These are phyloP conservation scores for Otolemur garnettii DNA, from an alignment of 2,113 vertebrate species.

Conservation along the genomic window DNA sequence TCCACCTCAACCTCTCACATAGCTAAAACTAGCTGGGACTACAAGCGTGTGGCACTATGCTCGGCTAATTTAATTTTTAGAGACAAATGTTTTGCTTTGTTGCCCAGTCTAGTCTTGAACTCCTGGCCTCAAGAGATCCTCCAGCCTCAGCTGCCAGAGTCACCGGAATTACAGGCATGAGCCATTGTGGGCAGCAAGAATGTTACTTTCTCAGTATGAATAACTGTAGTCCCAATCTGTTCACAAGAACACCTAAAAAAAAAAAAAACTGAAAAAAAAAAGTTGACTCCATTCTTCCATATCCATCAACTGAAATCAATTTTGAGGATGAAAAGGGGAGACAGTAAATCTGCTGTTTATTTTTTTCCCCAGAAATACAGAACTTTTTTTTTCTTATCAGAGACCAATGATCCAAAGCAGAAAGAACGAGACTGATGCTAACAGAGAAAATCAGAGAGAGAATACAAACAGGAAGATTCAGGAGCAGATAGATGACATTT, in stretches of 20 bases:
- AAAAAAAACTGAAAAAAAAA: not conserved
- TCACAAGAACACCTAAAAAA: not conserved
- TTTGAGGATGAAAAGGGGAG: not conserved
- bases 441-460: not conserved
- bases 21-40: too few relatives aligned
- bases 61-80: too few relatives aligned
- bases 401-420: not conserved
- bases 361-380: not conserved
- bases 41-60: too few relatives aligned
- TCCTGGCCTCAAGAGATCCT: too few relatives aligned
- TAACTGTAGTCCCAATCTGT: not conserved
- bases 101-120: too few relatives aligned
- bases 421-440: not conserved
- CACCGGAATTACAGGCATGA: too few relatives aligned
- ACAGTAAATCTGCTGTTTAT: not conserved
- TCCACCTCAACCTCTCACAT: too few relatives aligned
- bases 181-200: not conserved
- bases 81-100: too few relatives aligned
- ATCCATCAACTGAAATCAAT: not conserved
- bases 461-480: not conserved
- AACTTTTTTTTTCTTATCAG: not conserved
- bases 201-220: not conserved
- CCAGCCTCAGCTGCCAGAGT: too few relatives aligned
- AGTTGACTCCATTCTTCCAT: not conserved
- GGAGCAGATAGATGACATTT: not conserved